A percentile compares a stretch with the other conserved stretches of the same genome.
These are phyloP conservation scores for Mystacornis crossleyi DNA, from an alignment of 2,113 vertebrate species.

Conservation along the genomic window DNA sequence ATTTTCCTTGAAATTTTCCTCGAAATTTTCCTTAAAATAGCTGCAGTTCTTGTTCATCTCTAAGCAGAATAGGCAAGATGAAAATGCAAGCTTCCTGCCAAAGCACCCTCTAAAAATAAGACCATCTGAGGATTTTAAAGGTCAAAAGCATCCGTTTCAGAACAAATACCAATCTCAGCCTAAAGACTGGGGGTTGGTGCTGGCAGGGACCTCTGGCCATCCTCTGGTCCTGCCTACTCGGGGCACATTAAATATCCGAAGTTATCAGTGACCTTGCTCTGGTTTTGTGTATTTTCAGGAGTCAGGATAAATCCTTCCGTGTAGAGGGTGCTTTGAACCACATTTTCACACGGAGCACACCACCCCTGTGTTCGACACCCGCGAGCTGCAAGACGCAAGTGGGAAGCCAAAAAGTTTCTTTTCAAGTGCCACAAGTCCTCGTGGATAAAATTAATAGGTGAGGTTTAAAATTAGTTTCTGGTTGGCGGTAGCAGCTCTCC, in stretches of 20 bases:
- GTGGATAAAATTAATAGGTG: slow-evolving; percentile 87
- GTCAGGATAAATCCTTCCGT: slow-evolving; percentile 91
- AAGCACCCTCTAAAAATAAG: background rate
- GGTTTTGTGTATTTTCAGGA: slow-evolving; percentile 76
- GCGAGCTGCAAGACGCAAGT: slow-evolving; percentile 68
- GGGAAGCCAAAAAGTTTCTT: slow-evolving; percentile 71
- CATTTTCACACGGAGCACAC: slow-evolving; percentile 83
- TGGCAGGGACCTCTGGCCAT: background rate
- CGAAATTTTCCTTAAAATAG: background rate
- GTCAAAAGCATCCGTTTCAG: background rate
- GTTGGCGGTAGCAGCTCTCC: background rate
- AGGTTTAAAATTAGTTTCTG: background rate
- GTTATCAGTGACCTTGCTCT: background rate
- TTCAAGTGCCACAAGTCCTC: slow-evolving; percentile 81
- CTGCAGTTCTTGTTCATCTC: background rate
- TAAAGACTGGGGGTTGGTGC: background rate
- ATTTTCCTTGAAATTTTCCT: background rate
- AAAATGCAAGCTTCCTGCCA: background rate
- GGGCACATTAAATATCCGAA: background rate
- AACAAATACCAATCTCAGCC: background rate
- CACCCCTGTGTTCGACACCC: slow-evolving; percentile 48
- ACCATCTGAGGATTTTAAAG: background rate
- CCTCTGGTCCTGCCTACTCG: background rate
- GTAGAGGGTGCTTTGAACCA: slow-evolving; percentile 87
- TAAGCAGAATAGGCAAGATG: background rate